These are phyloP conservation scores for Gymnoscopelus braueri DNA, from an alignment of 2,797 vertebrate genomes.

Conservation along the genomic window DNA sequence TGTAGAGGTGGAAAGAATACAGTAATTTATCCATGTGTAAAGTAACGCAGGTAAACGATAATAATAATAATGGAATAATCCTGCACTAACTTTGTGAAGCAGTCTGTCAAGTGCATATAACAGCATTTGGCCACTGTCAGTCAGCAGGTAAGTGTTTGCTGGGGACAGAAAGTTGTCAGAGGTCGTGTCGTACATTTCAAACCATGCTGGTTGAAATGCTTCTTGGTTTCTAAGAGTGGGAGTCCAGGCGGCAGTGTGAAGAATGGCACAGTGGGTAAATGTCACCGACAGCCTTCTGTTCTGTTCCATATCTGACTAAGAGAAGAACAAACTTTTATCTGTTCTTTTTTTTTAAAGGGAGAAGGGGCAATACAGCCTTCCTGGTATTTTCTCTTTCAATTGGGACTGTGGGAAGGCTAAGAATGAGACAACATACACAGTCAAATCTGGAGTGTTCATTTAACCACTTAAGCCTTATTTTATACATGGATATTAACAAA, in stretches of 20 bases:
- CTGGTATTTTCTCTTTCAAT: too few relatives aligned
- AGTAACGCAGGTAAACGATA: background rate
- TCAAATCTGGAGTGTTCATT: too few relatives aligned
- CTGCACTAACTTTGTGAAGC: background rate
- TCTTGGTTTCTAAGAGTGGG: conserved; percentile 74
- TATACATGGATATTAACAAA: too few relatives aligned
- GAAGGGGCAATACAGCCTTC: too few relatives aligned
- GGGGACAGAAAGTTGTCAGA: conserved; percentile 4
- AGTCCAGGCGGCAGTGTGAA: conserved; percentile 82
- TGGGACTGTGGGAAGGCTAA: too few relatives aligned
- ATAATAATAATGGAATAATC: background rate
- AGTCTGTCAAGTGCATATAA: conserved; percentile 29
- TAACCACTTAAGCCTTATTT: too few relatives aligned
- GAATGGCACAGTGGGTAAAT: conserved; percentile 83
- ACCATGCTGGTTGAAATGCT: conserved; percentile 58
- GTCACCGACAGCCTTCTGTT: conserved; percentile 82
- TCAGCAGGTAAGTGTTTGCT: conserved; percentile 60
- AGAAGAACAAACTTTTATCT: background rate
- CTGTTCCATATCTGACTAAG: conserved; percentile 79
- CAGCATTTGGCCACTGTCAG: conserved; percentile 48
- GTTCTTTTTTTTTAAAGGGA: too few relatives aligned
- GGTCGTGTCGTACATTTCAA: conserved; percentile 39
- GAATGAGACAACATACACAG: too few relatives aligned
- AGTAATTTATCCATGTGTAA: background rate
- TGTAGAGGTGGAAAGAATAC: too few relatives aligned